Percentiles rank a stretch among this genome's conserved stretches.
Evolutionary conservation across 2,797 vertebrate species (phyloP).

Genomic region (Lophius americanus): DNA sequence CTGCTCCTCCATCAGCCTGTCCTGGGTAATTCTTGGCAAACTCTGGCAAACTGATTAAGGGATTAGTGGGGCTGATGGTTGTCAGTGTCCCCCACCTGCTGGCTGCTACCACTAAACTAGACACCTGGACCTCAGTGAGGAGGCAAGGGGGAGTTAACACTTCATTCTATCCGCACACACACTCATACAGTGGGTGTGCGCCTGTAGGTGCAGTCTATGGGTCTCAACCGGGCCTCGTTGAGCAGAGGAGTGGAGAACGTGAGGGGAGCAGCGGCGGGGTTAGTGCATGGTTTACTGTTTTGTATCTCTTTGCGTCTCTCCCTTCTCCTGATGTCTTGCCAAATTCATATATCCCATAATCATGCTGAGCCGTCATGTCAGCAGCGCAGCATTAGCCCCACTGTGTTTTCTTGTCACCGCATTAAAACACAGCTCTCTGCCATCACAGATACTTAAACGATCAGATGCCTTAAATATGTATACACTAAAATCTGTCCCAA

Average conservation of each 20-base stretch:
- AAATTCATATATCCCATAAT: conserved; percentile 73
- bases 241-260: conserved; percentile 41
- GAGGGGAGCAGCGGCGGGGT: conserved; percentile 53
- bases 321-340: conserved; percentile 62
- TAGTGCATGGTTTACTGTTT: conserved; percentile 60
- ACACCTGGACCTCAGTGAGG: conserved; percentile 62
- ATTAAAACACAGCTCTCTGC: conserved; percentile 45
- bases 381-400: conserved; percentile 57
- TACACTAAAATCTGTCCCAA: conserved; percentile 15
- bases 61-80: conserved; percentile 81
- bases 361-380: conserved; percentile 64
- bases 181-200: conserved; percentile 14
- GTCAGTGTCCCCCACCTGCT: conserved; percentile 71
- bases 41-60: conserved; percentile 80
- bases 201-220: conserved; percentile 51
- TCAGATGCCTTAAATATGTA: conserved; percentile 41
- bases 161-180: conserved; percentile 28
- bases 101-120: conserved; percentile 57
- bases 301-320: conserved; percentile 29
- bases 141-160: conserved; percentile 24
- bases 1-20: conserved; percentile 69
- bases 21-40: conserved; percentile 69
- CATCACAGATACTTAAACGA: conserved; percentile 48
- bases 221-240: conserved; percentile 46
- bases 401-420: conserved; percentile 57